A percentile compares a stretch with the other conserved stretches of the same genome.
Evolutionary conservation across 2,888 invertebrate species (phyloP).

Genomic region (Eremobia ochroleuca): DNA sequence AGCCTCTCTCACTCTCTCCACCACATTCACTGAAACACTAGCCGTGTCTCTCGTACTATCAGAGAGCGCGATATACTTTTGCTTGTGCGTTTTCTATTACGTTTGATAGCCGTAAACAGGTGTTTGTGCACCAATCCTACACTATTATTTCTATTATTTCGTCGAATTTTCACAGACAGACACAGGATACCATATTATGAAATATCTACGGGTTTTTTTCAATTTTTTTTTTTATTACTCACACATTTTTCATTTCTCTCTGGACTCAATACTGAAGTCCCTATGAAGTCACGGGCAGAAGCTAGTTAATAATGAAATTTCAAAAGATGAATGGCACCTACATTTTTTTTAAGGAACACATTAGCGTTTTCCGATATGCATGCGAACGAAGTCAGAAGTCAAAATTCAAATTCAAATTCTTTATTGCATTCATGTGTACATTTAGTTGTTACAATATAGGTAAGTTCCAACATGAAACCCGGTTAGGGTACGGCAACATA

Average conservation of each 20-base stretch:
- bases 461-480: too few relatives aligned
- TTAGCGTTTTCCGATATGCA: not conserved
- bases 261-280: too few relatives aligned
- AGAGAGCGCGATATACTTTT: too few relatives aligned
- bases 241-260: too few relatives aligned
- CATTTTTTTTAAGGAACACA: not conserved
- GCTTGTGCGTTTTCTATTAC: not conserved
- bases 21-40: not conserved
- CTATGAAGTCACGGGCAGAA: not conserved
- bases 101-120: not conserved
- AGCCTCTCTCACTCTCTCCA: constrained; percentile 21
- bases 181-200: not conserved
- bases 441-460: too few relatives aligned
- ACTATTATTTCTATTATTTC: not conserved
- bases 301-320: not conserved
- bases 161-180: not conserved
- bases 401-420: too few relatives aligned
- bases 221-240: too few relatives aligned
- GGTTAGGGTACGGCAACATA: too few relatives aligned
- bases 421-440: too few relatives aligned
- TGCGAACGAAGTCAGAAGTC: too few relatives aligned
- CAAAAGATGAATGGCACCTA: accelerated
- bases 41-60: not conserved
- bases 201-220: not conserved
- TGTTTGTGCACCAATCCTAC: not conserved